Conservation (phyloP, 2,797 vertebrate species). For the Myiotriccus ornatus region DNA sequence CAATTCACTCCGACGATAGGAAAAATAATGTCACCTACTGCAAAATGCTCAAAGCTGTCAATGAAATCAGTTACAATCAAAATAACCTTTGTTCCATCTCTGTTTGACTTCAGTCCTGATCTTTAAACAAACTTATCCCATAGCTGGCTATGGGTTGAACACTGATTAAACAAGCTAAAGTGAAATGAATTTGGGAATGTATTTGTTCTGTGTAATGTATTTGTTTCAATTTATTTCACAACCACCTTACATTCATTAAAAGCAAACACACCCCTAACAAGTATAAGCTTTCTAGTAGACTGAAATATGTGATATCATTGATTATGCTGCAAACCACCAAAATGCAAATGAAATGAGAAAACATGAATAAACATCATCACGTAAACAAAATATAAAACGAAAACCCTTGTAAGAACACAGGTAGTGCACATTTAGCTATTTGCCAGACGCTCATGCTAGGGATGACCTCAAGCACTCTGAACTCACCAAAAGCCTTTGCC, state of each 20-base stretch:
- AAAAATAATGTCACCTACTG: background rate
- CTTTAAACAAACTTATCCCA: background rate
- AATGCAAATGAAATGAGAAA: conserved; percentile 12
- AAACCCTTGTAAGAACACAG: background rate
- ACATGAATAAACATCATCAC: background rate
- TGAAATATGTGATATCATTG: background rate
- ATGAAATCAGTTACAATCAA: background rate
- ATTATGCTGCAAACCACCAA: background rate
- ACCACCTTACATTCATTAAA: background rate
- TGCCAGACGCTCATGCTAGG: background rate
- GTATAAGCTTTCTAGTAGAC: background rate
- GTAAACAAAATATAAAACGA: background rate
- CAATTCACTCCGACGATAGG: background rate
- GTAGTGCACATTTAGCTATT: background rate
- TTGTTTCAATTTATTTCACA: background rate
- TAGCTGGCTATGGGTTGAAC: background rate
- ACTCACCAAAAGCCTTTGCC: background rate
- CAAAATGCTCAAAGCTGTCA: background rate
- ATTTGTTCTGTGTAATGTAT: background rate
- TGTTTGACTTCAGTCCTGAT: background rate
- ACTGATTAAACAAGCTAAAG: background rate
- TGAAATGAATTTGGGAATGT: background rate
- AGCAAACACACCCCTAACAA: background rate
- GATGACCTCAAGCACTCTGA: background rate
- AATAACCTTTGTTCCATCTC: background rate